Evolutionary conservation across 2,888 invertebrate genomes (phyloP).

Genomic region (Andrena dorsata): DNA sequence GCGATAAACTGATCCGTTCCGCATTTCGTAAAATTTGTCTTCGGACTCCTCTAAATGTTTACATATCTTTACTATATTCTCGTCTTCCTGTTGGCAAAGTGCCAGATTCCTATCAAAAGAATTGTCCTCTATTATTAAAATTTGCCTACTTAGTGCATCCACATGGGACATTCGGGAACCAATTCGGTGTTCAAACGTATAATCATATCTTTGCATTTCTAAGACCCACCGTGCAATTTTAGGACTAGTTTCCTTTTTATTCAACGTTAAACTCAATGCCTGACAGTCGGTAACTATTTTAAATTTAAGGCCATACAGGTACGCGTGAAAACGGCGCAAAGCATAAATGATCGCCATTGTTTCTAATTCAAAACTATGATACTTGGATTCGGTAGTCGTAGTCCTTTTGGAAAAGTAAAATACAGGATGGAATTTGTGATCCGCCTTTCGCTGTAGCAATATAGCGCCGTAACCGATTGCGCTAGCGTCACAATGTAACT

Average conservation of each 20-base stretch:
- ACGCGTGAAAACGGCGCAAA: conserved; percentile 70
- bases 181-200: conserved; percentile 7
- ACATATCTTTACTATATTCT: not conserved
- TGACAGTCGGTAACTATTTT: conserved; percentile 29
- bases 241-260: conserved; percentile 35
- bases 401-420: conserved; percentile 78
- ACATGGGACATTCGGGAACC: conserved; percentile 19
- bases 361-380: conserved; percentile 79
- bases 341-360: conserved; percentile 69
- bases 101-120: conserved; percentile 28
- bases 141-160: conserved; percentile 13
- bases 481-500: conserved; percentile 80
- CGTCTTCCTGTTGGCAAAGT: conserved; percentile 6
- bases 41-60: not conserved
- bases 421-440: conserved; percentile 74
- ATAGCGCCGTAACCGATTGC: conserved; percentile 68
- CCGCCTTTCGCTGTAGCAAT: conserved; percentile 75
- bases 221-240: conserved; percentile 30
- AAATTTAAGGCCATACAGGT: conserved; percentile 59
- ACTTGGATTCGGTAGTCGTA: conserved; percentile 71
- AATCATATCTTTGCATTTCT: conserved; percentile 23
- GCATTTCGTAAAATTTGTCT: conserved; percentile 22
- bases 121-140: conserved; percentile 23
- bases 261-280: not conserved
- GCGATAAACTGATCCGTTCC: conserved; percentile 16